Conservation (phyloP, 1,140 invertebrate species). For the Hetaerina americana region DNA sequence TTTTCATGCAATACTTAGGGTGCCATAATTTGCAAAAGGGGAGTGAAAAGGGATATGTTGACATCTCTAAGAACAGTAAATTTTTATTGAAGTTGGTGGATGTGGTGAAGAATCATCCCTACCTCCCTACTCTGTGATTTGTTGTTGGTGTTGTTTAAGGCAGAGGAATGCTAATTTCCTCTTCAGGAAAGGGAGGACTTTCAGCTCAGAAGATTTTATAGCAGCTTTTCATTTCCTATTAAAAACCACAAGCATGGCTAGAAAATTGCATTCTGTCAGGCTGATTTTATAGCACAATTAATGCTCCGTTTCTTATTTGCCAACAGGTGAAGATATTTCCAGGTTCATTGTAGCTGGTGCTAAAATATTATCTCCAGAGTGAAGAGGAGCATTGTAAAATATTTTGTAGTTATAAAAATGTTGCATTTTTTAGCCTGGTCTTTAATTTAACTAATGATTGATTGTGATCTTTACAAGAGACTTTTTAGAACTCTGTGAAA, state of each 20-base stretch:
- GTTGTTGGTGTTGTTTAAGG: neutral
- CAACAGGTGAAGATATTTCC: neutral
- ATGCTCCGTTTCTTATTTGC: neutral
- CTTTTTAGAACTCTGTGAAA: neutral
- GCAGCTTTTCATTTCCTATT: neutral
- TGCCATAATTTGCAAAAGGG: neutral
- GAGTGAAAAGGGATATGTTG: too few species aligned
- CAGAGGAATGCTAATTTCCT: neutral
- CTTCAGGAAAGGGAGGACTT: neutral
- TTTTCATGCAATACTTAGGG: neutral
- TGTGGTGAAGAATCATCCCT: neutral
- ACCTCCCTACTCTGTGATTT: neutral
- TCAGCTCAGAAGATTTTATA: neutral
- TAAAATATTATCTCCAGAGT: neutral
- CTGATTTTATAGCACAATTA: neutral
- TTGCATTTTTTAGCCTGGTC: neutral
- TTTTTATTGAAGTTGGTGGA: too few species aligned
- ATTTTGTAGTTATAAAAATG: neutral
- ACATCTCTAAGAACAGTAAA: too few species aligned
- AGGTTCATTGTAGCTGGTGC: neutral
- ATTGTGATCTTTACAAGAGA: neutral
- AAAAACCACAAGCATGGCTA: neutral
- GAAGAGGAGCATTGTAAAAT: neutral
- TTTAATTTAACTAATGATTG: neutral
- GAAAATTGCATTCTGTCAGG: neutral